Evolutionary conservation across 2,797 vertebrate species (phyloP), one percentile per base, ranked within the genome.

Genomic region (Tarsius wallacei): DNA sequence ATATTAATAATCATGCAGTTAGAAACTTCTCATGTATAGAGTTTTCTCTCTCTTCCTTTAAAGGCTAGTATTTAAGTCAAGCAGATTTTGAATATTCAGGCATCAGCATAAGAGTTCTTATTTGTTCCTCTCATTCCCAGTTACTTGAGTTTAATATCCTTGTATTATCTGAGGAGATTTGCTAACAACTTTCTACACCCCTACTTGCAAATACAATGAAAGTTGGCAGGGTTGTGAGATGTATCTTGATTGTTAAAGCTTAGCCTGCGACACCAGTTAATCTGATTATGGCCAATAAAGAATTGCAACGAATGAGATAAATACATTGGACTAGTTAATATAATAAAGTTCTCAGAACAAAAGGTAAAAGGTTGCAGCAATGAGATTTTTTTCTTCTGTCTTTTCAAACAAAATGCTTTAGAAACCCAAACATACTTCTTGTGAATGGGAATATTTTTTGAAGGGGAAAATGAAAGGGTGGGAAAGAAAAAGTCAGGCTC

Each of bases 1-100:
- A 80, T 90, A 90, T 92, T 92, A 95, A 96, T 95, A 93, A 90
- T 84, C 59, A 66, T 76, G 71, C 49, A 90, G 28, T 90, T 93
- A 77, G 36, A 53, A 93, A 78, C 13, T 81, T 85, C 84, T 89
- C 64, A 89, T 61, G 9, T 87, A 57, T 26, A 71, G n/a, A 80
- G 8, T 82, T 31, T 83, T 91, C 77, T 74, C 36, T 86, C 33
- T 93, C 42, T 73, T 63, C 28, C 55, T 93, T 96, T 96, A 97
- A 93, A 93, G 42, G 80, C 28, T 91, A 93, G 26, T 63, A 76
- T 61, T 93, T 80, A 31, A 71, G 17, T 89, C 84, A 96, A 94
- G 73, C 57, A 90, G 49, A 16, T 94, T 95, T 95, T 95, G 47
- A 95, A 90, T 82, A 91, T 83, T 91, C 59, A 74, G 70, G 28